phyloP scores from a whole-genome alignment of 2,113 vertebrate genomes.

The Mesembrinibis cayennensis region DNA sequence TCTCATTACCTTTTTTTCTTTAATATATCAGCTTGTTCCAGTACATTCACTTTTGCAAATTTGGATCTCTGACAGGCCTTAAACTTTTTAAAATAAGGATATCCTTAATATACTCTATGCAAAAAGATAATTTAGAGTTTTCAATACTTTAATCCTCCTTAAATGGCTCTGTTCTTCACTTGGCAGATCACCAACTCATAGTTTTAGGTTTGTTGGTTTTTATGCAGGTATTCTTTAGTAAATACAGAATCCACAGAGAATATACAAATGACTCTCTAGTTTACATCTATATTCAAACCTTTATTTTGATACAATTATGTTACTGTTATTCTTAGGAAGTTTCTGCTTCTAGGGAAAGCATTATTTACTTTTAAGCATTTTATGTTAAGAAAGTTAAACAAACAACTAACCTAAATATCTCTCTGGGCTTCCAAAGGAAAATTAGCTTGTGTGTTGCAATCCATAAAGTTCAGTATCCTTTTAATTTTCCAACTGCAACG shows the following conservation, averaged over 20 bases:
- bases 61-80: not conserved
- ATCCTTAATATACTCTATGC: not conserved
- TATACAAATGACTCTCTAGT: not conserved
- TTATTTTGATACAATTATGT: not conserved
- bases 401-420: not conserved
- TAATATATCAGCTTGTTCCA: not conserved
- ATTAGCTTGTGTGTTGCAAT: not conserved
- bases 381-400: not conserved
- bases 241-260: not conserved
- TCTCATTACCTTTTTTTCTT: not conserved
- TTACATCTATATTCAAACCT: not conserved
- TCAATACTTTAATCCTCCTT: not conserved
- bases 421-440: not conserved
- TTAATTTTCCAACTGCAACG: not conserved
- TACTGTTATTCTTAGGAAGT: not conserved
- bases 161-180: not conserved
- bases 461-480: not conserved
- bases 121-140: not conserved
- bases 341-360: not conserved
- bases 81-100: not conserved
- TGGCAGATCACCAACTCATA: not conserved
- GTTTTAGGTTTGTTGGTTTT: not conserved
- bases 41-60: not conserved
- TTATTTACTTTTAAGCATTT: not conserved
- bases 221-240: not conserved